Percentiles rank a stretch among this genome's conserved stretches.
phyloP scores from a whole-genome alignment of 92 coral and sea anemone species.

The Galaxea fascicularis region DNA sequence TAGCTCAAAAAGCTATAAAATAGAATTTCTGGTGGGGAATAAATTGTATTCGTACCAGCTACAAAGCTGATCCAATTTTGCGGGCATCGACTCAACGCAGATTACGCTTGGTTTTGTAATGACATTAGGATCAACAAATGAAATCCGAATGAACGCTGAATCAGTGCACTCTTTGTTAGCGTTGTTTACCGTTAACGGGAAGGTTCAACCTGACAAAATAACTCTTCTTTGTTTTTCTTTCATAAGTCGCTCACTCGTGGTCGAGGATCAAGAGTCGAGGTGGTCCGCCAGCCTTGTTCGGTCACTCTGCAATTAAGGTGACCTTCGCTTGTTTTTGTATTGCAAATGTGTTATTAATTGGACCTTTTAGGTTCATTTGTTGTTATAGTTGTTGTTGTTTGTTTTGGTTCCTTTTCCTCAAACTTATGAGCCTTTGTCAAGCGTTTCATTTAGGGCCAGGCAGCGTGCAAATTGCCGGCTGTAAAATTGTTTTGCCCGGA shows the following conservation, averaged over 20 bases:
- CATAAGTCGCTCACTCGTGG: conserved; percentile 80
- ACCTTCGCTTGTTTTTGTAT: neutral
- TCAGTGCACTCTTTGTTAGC: neutral
- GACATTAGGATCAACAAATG: no score
- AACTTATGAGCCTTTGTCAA: no score
- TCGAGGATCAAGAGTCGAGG: conserved; percentile 79
- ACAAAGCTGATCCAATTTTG: no score
- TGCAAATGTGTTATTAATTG: neutral
- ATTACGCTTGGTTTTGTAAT: no score
- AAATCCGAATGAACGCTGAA: no score
- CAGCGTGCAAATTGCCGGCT: no score
- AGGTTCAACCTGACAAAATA: neutral
- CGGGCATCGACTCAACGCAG: no score
- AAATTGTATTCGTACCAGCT: no score
- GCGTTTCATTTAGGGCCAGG: no score
- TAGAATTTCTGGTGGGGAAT: no score
- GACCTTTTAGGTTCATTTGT: neutral
- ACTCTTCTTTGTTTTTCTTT: neutral
- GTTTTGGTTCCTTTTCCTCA: neutral
- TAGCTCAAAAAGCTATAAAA: no score
- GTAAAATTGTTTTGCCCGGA: no score
- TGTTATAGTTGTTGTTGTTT: neutral
- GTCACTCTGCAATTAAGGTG: conserved; percentile 91
- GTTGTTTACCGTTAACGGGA: neutral
- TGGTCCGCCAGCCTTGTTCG: conserved; percentile 88